These are phyloP conservation scores for Uloborus diversus DNA, from an alignment of 1,140 invertebrate species.

Conservation along the genomic window DNA sequence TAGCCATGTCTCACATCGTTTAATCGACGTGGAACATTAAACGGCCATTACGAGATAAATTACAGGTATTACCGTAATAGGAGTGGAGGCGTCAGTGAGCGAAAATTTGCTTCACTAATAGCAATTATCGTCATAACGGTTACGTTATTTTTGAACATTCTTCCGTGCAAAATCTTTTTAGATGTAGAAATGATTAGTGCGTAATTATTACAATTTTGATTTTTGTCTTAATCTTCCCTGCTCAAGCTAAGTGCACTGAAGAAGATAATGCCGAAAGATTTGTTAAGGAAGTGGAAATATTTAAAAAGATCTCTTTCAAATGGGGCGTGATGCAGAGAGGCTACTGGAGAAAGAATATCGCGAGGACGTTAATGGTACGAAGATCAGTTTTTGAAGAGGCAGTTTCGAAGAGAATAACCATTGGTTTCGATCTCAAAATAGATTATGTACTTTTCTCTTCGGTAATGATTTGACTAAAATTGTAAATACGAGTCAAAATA, in stretches of 20 bases:
- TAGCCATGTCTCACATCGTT: not conserved
- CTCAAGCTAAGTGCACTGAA: not conserved
- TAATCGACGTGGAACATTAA: constrained; percentile 19
- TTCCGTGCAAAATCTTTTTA: not conserved
- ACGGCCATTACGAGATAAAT: constrained; percentile 19
- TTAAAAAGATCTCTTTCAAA: constrained; percentile 7
- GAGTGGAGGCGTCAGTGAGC: constrained; percentile 4
- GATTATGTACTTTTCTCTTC: too few species aligned
- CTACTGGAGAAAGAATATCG: not conserved
- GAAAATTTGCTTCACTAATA: not conserved
- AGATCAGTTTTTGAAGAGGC: too few species aligned
- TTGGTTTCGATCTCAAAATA: too few species aligned
- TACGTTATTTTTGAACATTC: not conserved
- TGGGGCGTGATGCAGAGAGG: not conserved
- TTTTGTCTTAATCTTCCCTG: not conserved
- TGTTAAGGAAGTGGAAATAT: not conserved
- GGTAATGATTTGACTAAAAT: too few species aligned
- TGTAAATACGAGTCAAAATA: too few species aligned
- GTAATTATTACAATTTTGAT: not conserved
- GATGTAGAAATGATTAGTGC: constrained; percentile 14
- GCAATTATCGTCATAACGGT: constrained; percentile 22
- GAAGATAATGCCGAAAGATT: not conserved
- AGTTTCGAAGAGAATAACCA: too few species aligned
- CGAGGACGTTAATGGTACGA: too few species aligned
- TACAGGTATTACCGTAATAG: constrained; percentile 2